phyloP scores from a whole-genome alignment of 2,113 vertebrate genomes.

The Nyctibius bracteatus region DNA sequence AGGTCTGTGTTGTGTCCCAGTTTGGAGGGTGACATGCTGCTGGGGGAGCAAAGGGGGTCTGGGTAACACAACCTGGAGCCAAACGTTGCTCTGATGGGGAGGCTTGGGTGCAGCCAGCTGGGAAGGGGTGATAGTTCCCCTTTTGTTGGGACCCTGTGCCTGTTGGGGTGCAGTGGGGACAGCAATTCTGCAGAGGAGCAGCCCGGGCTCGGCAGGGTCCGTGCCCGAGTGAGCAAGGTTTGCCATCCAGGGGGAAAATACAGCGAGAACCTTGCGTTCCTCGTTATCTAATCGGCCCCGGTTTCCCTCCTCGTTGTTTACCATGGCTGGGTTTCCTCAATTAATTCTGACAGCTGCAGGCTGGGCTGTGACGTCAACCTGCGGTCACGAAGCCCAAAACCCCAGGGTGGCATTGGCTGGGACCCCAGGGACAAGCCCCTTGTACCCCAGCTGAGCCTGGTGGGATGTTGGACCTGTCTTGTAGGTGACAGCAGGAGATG shows the following conservation, averaged over 20 bases:
- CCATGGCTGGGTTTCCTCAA: constrained; percentile 48
- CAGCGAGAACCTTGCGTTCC: neutral
- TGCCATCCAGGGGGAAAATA: neutral
- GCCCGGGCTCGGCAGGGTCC: fast-evolving
- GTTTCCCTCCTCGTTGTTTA: constrained; percentile 2
- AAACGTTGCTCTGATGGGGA: neutral
- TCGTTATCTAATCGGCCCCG: constrained; percentile 52
- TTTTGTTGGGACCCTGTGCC: neutral
- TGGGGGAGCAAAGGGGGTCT: neutral
- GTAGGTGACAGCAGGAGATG: neutral
- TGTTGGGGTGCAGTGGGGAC: fast-evolving
- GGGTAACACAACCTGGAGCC: neutral
- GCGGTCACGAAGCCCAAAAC: neutral
- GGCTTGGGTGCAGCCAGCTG: fast-evolving
- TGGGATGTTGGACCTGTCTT: neutral
- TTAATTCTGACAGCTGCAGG: constrained; percentile 61
- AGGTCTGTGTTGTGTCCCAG: neutral
- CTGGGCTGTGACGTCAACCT: constrained; percentile 25
- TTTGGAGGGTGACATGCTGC: neutral
- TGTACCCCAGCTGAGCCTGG: neutral
- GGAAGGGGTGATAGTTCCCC: neutral
- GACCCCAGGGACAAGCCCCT: neutral
- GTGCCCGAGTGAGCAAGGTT: neutral
- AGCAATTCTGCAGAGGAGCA: neutral
- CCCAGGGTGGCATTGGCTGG: neutral